Base-by-base conservation (phyloP, 2,797 vertebrate genomes). In the Protonibea diacanthus region DNA sequence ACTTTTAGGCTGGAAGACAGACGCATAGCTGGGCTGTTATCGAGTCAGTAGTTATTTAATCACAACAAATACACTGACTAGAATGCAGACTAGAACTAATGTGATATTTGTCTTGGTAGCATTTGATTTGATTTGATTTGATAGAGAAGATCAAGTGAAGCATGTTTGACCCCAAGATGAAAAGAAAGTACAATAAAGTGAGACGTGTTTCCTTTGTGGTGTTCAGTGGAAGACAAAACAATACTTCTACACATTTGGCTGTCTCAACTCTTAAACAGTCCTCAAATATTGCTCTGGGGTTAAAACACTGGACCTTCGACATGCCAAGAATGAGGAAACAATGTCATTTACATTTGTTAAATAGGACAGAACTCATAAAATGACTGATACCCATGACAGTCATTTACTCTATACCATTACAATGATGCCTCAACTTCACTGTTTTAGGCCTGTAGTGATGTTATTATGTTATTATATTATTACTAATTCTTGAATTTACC, bases 81-180 rank as follows among this genome's bases (percentile, higher is more conserved):
- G 38, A 25, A 60, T 25, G 23, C 17, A 14, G 3, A 6, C 3
- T 25, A 53, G 14, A 53, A 14, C 27, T n/a, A 23, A 4, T 44
- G 21, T 45, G 12, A 48, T 38, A 38, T 38, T 55, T 57, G 10
- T 52, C 14, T 38, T 62, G 23, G 6, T 27, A 49, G 29, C n/a
- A 38, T 75, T 73, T 44, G 45, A 62, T 75, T 71, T 69, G 44
- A 62, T 75, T 74, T 69, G 21, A 69, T 51, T 71, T 59, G 68
- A 71, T 75, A 27, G 45, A 40, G 38, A 74, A 77, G 3, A 63
- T 14, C 9, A 44, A 45, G 67, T 63, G 8, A 59, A 74, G 44
- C 13, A n/a, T 38, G 58, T 62, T 56, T 64, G 53, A 74, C 47
- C 56, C 56, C 0, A 0, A 12, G 27, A 38, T 8, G 8, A 38